Percentiles rank a stretch among this genome's conserved stretches.
Evolutionary conservation across 2,888 invertebrate species (phyloP).

Genomic region (Galerucella calmariensis): DNA sequence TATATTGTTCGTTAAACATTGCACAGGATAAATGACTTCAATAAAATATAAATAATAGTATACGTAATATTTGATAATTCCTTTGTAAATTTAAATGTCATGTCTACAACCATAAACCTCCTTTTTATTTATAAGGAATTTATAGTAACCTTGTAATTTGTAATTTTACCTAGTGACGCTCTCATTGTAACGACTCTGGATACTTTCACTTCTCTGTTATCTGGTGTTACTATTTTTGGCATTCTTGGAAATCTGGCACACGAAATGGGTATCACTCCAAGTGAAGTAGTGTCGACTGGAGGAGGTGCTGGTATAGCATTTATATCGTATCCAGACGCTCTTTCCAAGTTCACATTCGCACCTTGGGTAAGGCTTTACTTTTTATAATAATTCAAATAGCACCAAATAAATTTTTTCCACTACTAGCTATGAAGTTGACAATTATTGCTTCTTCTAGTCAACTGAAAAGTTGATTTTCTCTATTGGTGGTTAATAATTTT

Average conservation of each 20-base stretch:
- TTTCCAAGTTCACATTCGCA: slow-evolving; percentile 77
- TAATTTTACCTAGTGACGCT: slow-evolving; percentile 71
- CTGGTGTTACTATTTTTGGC: slow-evolving; percentile 85
- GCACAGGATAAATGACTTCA: too few relatives aligned
- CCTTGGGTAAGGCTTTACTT: slow-evolving; percentile 71
- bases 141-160: background rate
- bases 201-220: slow-evolving; percentile 83
- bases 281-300: slow-evolving; percentile 74
- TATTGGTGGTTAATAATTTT: too few relatives aligned
- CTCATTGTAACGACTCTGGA: slow-evolving; percentile 85
- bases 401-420: too few relatives aligned
- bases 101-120: background rate
- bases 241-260: slow-evolving; percentile 84
- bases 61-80: too few relatives aligned
- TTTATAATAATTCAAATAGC: too few relatives aligned
- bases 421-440: too few relatives aligned
- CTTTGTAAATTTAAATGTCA: too few relatives aligned
- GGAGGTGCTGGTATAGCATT: slow-evolving; percentile 87
- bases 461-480: too few relatives aligned
- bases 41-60: too few relatives aligned
- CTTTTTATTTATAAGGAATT: background rate
- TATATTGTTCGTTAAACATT: too few relatives aligned
- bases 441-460: too few relatives aligned
- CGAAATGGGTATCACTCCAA: slow-evolving; percentile 72
- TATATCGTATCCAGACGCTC: slow-evolving; percentile 86